These are phyloP conservation scores for Cyclophora albipunctata DNA, from an alignment of 2,888 invertebrate species.

Conservation along the genomic window DNA sequence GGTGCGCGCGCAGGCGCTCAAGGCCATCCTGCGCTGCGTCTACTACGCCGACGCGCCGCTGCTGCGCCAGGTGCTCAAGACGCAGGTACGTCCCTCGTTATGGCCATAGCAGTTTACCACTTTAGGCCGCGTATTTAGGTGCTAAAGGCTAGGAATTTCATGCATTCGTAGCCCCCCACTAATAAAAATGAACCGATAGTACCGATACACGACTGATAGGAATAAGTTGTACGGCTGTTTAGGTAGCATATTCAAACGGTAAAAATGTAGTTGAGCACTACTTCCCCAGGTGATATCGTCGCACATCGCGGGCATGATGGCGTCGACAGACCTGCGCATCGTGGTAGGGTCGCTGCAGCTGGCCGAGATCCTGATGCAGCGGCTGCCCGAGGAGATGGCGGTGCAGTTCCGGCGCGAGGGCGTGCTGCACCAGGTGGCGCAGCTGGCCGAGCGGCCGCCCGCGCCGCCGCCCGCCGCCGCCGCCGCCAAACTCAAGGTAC, in stretches of 20 bases:
- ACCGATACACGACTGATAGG: too few species aligned
- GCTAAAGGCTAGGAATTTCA: too few species aligned
- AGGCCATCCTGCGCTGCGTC: constrained; percentile 96
- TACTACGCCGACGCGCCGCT: constrained; percentile 94
- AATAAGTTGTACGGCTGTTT: too few species aligned
- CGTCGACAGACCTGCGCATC: constrained; percentile 95
- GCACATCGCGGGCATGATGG: constrained; percentile 99
- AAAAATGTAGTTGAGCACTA: background rate
- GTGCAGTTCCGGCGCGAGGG: constrained; percentile 98
- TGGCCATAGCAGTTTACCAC: too few species aligned
- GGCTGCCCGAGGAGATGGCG: constrained; percentile 95
- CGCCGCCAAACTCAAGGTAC: constrained; percentile 61
- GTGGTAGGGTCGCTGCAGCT: constrained; percentile 98
- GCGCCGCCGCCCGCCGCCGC: constrained; percentile 62
- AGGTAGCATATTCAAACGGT: too few species aligned
- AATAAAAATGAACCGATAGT: too few species aligned
- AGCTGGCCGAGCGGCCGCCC: constrained; percentile 42
- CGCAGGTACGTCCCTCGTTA: constrained; percentile 51
- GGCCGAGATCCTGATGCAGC: constrained; percentile 97
- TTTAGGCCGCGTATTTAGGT: too few species aligned
- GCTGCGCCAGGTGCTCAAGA: constrained; percentile 82
- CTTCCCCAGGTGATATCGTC: constrained; percentile 84
- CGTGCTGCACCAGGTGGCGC: constrained; percentile 91
- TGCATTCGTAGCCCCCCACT: too few species aligned
- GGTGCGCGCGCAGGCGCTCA: constrained; percentile 96